Percentiles rank a stretch among this genome's conserved stretches.
phyloP scores from a whole-genome alignment of 2,797 vertebrate species.

The Urophycis tenuis region DNA sequence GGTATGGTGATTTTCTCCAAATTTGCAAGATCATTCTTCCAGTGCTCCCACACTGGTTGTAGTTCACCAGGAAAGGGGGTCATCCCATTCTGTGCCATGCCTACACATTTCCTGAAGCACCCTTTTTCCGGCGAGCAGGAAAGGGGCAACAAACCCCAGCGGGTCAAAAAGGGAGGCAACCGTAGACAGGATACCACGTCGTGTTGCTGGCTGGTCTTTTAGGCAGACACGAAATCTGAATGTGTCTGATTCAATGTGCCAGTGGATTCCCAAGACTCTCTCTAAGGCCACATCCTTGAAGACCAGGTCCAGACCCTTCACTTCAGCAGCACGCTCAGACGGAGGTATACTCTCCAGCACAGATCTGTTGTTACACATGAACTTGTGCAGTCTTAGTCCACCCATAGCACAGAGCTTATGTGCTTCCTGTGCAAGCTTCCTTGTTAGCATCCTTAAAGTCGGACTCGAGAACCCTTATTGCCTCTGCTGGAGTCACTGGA shows the following conservation, averaged over 20 bases:
- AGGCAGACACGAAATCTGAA: conserved; percentile 6
- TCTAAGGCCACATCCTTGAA: background rate
- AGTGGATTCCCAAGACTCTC: conserved; percentile 8
- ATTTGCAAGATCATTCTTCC: background rate
- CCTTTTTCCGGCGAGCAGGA: conserved; percentile 4
- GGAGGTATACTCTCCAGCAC: background rate
- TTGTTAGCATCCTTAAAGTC: conserved; percentile 21
- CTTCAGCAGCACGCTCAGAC: background rate
- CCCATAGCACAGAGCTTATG: conserved; percentile 17
- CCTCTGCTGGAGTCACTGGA: conserved; percentile 19
- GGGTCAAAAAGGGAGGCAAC: conserved; percentile 3
- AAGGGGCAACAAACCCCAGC: conserved; percentile 7
- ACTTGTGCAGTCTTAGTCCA: conserved; percentile 8
- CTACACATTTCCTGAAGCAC: conserved; percentile 23
- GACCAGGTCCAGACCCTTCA: background rate
- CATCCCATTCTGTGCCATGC: background rate
- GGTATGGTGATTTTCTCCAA: background rate
- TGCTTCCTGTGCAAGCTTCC: conserved; percentile 24
- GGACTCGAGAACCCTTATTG: conserved; percentile 6
- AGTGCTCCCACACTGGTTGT: background rate
- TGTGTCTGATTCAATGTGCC: background rate
- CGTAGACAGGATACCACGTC: background rate
- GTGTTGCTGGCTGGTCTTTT: conserved; percentile 5
- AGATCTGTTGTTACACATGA: background rate
- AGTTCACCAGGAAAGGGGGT: background rate